Evolutionary conservation across 2,888 invertebrate species (phyloP).

Genomic region (Drosophila mercatorum): DNA sequence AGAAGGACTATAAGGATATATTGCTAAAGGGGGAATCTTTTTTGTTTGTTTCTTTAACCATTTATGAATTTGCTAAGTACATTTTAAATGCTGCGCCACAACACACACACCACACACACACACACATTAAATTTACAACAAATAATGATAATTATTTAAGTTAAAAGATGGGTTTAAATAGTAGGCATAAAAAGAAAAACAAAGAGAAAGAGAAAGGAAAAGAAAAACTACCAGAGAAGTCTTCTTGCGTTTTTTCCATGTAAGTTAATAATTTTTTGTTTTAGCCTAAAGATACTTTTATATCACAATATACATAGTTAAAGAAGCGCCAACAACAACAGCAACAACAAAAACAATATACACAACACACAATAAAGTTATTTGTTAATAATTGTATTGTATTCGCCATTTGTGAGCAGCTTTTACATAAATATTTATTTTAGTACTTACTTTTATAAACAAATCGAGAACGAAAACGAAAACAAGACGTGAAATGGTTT

Average conservation of each 20-base stretch:
- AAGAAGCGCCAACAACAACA: conserved; percentile 35
- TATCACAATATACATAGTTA: conserved; percentile 38
- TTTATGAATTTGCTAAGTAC: conserved; percentile 47
- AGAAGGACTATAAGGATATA: conserved; percentile 1
- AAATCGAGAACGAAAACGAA: background rate
- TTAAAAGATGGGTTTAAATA: conserved; percentile 51
- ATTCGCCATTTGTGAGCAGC: conserved; percentile 52
- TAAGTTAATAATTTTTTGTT: conserved; percentile 48
- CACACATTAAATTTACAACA: conserved; percentile 37
- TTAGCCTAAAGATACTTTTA: conserved; percentile 48
- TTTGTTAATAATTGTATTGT: conserved; percentile 61
- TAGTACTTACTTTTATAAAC: conserved; percentile 17
- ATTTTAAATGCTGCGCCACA: conserved; percentile 47
- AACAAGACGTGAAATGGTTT: conserved; percentile 50
- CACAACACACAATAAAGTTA: conserved; percentile 60
- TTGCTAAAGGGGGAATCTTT: conserved; percentile 22
- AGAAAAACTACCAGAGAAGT: conserved; percentile 48
- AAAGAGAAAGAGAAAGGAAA: conserved; percentile 18
- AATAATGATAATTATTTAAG: conserved; percentile 73
- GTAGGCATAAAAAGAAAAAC: conserved; percentile 37
- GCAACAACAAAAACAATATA: conserved; percentile 32
- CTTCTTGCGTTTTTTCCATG: conserved; percentile 59
- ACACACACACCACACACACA: conserved; percentile 2
- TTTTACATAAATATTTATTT: conserved; percentile 36
- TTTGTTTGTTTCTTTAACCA: conserved; percentile 25